Evolutionary conservation across 2,113 vertebrate species (phyloP).

Genomic region (Spizaetus ornatus): DNA sequence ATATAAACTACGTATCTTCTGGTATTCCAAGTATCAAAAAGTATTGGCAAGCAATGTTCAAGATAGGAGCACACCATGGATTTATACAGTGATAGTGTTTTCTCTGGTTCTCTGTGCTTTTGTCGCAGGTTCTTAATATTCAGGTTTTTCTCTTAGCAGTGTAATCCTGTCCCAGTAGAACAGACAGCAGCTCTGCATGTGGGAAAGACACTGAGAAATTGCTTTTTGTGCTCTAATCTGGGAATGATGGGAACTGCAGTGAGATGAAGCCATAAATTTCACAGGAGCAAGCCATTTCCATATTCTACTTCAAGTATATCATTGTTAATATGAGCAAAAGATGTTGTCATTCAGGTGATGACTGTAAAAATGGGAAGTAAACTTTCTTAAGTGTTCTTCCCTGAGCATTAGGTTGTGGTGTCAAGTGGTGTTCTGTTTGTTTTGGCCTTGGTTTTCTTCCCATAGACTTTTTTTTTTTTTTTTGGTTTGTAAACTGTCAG

Average conservation of each 20-base stretch:
- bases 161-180: background rate
- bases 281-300: background rate
- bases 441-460: constrained; percentile 12
- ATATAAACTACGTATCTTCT: background rate
- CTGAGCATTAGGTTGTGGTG: background rate
- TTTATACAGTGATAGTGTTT: background rate
- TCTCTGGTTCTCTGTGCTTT: background rate
- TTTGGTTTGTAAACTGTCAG: background rate
- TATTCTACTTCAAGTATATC: background rate
- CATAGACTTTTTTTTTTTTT: background rate
- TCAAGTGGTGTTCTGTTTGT: constrained; percentile 19
- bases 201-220: background rate
- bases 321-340: background rate
- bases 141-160: background rate
- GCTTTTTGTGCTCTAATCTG: background rate
- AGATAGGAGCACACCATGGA: background rate
- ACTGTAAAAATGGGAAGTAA: constrained; percentile 5
- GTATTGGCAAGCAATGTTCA: background rate
- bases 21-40: background rate
- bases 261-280: background rate
- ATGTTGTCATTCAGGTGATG: background rate
- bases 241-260: background rate
- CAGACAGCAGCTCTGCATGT: background rate
- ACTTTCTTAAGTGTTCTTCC: background rate
- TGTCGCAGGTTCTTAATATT: background rate